phyloP scores from a whole-genome alignment of 2,888 invertebrate genomes.

The Phanerotoma sp. region DNA sequence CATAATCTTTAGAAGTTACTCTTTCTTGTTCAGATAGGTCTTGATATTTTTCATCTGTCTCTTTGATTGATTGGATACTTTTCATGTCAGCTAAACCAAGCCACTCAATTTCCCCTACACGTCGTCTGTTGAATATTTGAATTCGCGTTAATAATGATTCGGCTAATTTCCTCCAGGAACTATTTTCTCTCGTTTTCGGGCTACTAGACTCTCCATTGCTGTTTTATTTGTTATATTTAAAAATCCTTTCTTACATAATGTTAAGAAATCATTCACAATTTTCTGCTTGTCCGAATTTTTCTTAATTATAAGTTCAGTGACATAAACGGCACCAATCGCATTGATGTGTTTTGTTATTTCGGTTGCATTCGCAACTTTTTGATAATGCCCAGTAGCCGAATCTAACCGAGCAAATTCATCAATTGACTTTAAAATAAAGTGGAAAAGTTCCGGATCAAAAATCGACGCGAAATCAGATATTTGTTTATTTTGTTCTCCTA shows the following conservation, averaged over 20 bases:
- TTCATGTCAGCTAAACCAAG: slow-evolving; percentile 11
- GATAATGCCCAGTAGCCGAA: no score
- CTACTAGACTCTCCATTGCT: background rate
- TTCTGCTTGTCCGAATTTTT: background rate
- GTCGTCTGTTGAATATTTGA: slow-evolving; percentile 18
- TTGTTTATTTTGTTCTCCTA: background rate
- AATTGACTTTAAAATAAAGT: no score
- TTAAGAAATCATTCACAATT: no score
- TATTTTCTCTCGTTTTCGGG: background rate
- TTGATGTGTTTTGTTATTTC: no score
- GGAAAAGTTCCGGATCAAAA: background rate
- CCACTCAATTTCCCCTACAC: slow-evolving; percentile 23
- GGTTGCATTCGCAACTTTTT: no score
- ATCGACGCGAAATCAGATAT: slow-evolving; percentile 17
- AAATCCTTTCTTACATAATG: no score
- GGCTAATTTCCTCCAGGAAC: slow-evolving; percentile 3
- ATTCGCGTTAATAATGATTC: slow-evolving; percentile 4
- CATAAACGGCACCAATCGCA: no score
- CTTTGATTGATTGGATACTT: background rate
- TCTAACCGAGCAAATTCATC: no score
- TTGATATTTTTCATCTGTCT: slow-evolving; percentile 12
- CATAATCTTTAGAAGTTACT: slow-evolving; percentile 9
- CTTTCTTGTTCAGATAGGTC: slow-evolving; percentile 17
- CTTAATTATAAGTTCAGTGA: background rate
- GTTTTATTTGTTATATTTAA: no score